A percentile compares a stretch with the other conserved stretches of the same genome.
Conservation (phyloP, 2,888 invertebrate genomes). For the Ophion obscuratus region DNA sequence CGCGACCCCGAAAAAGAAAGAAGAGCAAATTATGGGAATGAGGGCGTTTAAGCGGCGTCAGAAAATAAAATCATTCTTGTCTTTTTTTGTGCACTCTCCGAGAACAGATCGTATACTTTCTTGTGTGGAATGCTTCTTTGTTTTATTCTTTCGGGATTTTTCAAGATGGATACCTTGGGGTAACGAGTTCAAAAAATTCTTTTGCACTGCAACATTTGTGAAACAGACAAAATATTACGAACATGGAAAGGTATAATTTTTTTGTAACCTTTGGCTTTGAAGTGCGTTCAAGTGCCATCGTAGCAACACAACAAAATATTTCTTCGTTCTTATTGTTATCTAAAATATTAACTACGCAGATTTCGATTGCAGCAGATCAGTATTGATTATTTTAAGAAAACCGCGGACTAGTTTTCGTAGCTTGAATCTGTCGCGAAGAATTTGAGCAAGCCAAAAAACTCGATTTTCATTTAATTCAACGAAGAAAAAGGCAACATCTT, state of each 20-base stretch:
- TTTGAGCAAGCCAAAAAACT: no score
- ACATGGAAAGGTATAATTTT: neutral
- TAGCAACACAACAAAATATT: no score
- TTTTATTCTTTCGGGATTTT: neutral
- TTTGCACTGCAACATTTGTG: no score
- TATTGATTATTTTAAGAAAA: no score
- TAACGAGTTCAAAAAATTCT: neutral
- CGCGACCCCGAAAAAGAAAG: constrained; percentile 27
- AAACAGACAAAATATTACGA: neutral
- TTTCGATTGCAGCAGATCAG: no score
- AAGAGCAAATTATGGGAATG: constrained; percentile 32
- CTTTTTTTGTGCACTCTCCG: neutral
- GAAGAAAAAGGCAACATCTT: no score
- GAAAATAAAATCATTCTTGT: constrained; percentile 10
- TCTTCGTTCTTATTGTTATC: no score
- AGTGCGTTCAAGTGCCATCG: no score
- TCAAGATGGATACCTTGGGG: constrained; percentile 3
- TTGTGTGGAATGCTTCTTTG: neutral
- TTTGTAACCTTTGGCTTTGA: neutral
- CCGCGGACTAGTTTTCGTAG: no score
- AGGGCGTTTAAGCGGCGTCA: neutral
- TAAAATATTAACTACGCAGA: no score
- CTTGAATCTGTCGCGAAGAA: no score
- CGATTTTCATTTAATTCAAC: no score
- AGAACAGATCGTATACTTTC: neutral